These are phyloP conservation scores for Melanotus villosus DNA, from an alignment of 2,888 invertebrate genomes.

Conservation along the genomic window DNA sequence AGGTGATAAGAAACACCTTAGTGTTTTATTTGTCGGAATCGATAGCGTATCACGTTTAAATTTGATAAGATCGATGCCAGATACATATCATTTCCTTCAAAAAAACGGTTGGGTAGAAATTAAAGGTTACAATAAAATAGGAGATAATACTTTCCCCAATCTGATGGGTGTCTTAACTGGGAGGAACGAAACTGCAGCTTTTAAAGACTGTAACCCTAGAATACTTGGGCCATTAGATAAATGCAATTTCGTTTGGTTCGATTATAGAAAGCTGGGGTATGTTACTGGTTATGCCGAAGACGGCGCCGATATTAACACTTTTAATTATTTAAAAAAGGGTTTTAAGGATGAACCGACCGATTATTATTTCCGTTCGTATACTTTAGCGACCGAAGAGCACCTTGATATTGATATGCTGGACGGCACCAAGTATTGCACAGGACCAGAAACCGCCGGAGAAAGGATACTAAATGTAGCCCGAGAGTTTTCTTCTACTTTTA, in stretches of 20 bases:
- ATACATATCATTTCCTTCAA: slow-evolving; percentile 77
- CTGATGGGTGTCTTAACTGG: slow-evolving; percentile 89
- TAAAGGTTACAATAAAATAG: slow-evolving; percentile 75
- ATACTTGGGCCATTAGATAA: slow-evolving; percentile 74
- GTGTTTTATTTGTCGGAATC: slow-evolving; percentile 85
- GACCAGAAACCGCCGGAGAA: slow-evolving; percentile 76
- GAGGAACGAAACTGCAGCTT: slow-evolving; percentile 67
- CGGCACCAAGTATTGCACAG: slow-evolving; percentile 69
- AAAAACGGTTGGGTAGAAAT: slow-evolving; percentile 67
- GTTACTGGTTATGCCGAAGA: slow-evolving; percentile 88
- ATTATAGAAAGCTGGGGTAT: slow-evolving; percentile 80
- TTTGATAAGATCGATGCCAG: slow-evolving; percentile 81
- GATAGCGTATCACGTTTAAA: slow-evolving; percentile 89
- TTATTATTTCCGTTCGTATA: slow-evolving; percentile 84
- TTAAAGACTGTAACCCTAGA: slow-evolving; percentile 70
- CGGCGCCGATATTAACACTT: slow-evolving; percentile 79
- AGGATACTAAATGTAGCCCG: slow-evolving; percentile 79
- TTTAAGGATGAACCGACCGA: slow-evolving; percentile 84
- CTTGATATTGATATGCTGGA: slow-evolving; percentile 57
- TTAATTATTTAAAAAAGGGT: slow-evolving; percentile 80
- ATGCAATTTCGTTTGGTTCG: slow-evolving; percentile 85
- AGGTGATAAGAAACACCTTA: slow-evolving; percentile 67
- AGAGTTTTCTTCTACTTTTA: slow-evolving; percentile 77
- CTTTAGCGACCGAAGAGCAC: slow-evolving; percentile 76
- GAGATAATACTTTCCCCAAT: slow-evolving; percentile 93